Percentiles rank a stretch among this genome's conserved stretches.
Conservation (phyloP, 2,113 vertebrate genomes). For the Spizaetus ornatus region DNA sequence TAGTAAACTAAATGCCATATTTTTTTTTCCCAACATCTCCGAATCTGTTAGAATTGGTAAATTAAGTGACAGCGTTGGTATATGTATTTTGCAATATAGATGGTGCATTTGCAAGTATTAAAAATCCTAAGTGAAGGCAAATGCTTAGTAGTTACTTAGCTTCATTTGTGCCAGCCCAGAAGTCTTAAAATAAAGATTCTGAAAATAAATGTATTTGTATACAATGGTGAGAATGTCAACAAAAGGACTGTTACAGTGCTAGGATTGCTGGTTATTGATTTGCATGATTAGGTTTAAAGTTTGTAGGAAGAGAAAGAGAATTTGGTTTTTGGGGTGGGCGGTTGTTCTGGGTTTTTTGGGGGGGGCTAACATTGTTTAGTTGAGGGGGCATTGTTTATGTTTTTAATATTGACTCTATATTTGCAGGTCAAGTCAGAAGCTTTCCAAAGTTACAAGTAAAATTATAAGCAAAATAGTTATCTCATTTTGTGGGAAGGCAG, state of each 20-base stretch:
- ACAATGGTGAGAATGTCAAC: neutral
- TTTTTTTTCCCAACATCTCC: neutral
- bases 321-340: neutral
- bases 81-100: neutral
- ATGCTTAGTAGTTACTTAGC: neutral
- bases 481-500: neutral
- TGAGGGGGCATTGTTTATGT: neutral
- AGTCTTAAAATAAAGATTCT: neutral
- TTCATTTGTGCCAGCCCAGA: neutral
- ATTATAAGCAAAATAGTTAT: neutral
- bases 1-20: neutral
- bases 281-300: neutral
- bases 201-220: neutral
- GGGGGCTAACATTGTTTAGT: neutral
- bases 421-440: neutral
- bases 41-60: neutral
- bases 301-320: neutral
- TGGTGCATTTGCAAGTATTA: neutral
- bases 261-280: neutral
- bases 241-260: neutral
- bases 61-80: neutral
- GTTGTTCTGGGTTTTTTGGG: neutral
- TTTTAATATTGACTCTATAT: neutral
- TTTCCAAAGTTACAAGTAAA: neutral
- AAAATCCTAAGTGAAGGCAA: neutral